Base-by-base conservation (phyloP, 2,888 invertebrate genomes). In the Molorchus minor region DNA sequence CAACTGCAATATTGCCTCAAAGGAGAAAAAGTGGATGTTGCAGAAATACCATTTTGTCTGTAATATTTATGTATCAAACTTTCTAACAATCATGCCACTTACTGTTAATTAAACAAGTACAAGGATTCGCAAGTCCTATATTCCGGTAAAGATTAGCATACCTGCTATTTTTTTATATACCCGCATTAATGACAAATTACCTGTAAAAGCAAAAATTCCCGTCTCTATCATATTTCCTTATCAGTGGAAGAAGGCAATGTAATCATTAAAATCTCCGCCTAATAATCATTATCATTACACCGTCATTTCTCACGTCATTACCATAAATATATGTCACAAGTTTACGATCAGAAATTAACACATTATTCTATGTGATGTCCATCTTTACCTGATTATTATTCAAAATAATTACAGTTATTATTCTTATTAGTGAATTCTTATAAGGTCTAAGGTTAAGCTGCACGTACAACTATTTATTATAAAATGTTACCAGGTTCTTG, bases 391-490 rank as follows among this genome's bases (percentile, higher is more conserved):
- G 15, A 21, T 51, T 43, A 38, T 54, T 55, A 55, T 55, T 44
- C 16, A 3, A 3, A 25, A 43, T 43, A 63, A 63, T 63, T 61
- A 63, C 58, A 52, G 49, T 61, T 51, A 55, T 61, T 58, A 61
- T 58, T 62, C 43, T 51, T 46, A 57, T 7, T 44, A 58, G 56
- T 58, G 53, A 56, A 56, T 56, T 55, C 58, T 61, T 61, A 58
- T 47, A 52, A 36, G 44, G 58, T 61, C 61, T 54, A 43, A 61
- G 64, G 61, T 55, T 53, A 46, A 35, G 8, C 15, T 52, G 20
- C 52, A 56, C 38, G 53, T 61, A n/a, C 64, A 64, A 58, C 58
- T 64, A 61, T 56, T 64, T 58, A 61, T 56, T 47, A 55, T 61
- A 63, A 54, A 45, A 13, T 20, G 20, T 25, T 43, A 17, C 21